Conservation (phyloP, 2,888 invertebrate species). For the Patella caerulea region DNA sequence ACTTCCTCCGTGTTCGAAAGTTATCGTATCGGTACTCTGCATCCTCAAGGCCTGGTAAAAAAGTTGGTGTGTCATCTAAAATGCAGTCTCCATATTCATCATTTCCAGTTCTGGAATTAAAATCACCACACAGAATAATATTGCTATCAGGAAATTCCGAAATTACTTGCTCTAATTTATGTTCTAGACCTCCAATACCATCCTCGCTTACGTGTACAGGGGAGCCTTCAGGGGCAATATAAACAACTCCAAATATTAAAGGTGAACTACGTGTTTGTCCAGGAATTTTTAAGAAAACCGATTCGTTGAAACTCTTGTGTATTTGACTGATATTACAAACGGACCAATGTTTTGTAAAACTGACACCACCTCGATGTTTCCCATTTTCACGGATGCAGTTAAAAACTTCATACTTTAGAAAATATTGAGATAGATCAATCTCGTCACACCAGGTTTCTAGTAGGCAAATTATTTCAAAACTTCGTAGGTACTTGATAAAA, state of each 20-base stretch:
- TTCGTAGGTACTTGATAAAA: background rate
- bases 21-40: background rate
- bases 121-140: too few species aligned
- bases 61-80: background rate
- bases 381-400: background rate
- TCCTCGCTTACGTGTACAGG: too few species aligned
- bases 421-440: background rate
- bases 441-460: background rate
- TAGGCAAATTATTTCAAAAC: background rate
- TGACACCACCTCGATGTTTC: background rate
- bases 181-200: too few species aligned
- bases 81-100: background rate
- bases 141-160: background rate
- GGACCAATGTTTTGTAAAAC: background rate
- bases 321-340: background rate
- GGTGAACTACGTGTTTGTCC: too few species aligned
- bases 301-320: background rate
- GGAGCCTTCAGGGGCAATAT: too few species aligned
- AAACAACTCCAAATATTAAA: too few species aligned
- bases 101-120: too few species aligned
- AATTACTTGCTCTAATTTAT: background rate
- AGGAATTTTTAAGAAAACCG: too few species aligned
- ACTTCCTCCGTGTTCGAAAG: background rate
- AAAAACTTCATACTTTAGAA: background rate
- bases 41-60: background rate